Evolutionary conservation across 1,140 invertebrate genomes (phyloP).

Genomic region (Cotesia chilonis): DNA sequence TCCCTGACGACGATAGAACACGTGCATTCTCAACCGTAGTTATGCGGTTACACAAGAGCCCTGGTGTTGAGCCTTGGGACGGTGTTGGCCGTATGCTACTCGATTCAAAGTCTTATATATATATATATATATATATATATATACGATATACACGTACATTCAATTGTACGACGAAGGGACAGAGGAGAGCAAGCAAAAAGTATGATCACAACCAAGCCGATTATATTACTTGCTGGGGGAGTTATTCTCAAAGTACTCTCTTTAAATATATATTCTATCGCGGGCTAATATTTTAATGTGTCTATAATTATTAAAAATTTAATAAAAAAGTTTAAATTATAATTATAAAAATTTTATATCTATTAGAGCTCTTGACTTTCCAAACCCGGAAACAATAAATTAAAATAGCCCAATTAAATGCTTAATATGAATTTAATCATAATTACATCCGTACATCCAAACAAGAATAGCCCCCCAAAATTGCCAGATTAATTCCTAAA

Average conservation of each 20-base stretch:
- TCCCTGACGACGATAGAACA: conserved; percentile 37
- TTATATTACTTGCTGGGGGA: conserved; percentile 11
- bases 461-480: too few relatives aligned
- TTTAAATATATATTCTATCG: neutral
- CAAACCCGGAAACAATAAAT: too few relatives aligned
- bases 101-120: neutral
- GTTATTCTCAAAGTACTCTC: neutral
- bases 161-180: neutral
- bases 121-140: neutral
- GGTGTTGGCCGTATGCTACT: neutral
- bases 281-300: too few relatives aligned
- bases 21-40: conserved; percentile 39
- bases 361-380: too few relatives aligned
- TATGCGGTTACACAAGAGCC: conserved; percentile 39
- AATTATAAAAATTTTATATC: too few relatives aligned
- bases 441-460: too few relatives aligned
- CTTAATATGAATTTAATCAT: too few relatives aligned
- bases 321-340: too few relatives aligned
- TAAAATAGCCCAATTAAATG: too few relatives aligned
- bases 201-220: conserved; percentile 12
- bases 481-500: too few relatives aligned
- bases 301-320: too few relatives aligned
- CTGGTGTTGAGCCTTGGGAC: conserved; percentile 30
- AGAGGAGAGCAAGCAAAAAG: neutral
- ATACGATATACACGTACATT: too few relatives aligned